Base-by-base conservation (phyloP, 1,140 invertebrate genomes). In the Maconellicoccus hirsutus region DNA sequence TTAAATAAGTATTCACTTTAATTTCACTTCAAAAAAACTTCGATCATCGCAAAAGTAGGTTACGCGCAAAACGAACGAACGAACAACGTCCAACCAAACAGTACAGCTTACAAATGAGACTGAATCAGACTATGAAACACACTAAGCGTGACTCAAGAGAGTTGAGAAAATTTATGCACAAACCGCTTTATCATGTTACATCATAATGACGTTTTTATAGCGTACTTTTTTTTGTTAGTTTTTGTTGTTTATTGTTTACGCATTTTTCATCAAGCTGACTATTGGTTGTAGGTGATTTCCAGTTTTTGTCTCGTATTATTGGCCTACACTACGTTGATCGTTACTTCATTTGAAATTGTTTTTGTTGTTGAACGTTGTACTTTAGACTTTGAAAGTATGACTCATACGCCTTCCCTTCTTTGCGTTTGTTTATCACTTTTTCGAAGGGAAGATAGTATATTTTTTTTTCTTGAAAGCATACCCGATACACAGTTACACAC, bases 121-220 rank as follows among this genome's bases (percentile, higher is more conserved):
- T 52, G 42, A 52, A 52, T 52, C 42, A 52, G 42, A 52, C 42
- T 52, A 52, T 19, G 42, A 52, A 52, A 52, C 42, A 52, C 42
- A 52, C 42, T 8, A 52, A 52, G 12, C 42, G 42, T 52, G 42
- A 52, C 42, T 52, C 42, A 52, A 52, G 42, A 52, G 42, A 52
- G 42, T 16, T 52, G 42, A 52, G 42, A 52, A 52, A 52, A 52
- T 52, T 52, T 52, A 52, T 52, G 42, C 42, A 52, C 42, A 52
- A 52, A 52, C 42, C 42, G 42, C 42, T 52, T 52, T 52, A 52
- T 4, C 42, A 19, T 14, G 33, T 52, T 52, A 52, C 42, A 16
- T 52, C 4, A 52, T 52, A 16, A 52, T 52, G 42, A 52, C 42
- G 42, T 52, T 52, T 52, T 52, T 52, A 52, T 19, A 16, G 42